Evolutionary conservation across 2,888 invertebrate species (phyloP).

Genomic region (Cerastoderma edule): DNA sequence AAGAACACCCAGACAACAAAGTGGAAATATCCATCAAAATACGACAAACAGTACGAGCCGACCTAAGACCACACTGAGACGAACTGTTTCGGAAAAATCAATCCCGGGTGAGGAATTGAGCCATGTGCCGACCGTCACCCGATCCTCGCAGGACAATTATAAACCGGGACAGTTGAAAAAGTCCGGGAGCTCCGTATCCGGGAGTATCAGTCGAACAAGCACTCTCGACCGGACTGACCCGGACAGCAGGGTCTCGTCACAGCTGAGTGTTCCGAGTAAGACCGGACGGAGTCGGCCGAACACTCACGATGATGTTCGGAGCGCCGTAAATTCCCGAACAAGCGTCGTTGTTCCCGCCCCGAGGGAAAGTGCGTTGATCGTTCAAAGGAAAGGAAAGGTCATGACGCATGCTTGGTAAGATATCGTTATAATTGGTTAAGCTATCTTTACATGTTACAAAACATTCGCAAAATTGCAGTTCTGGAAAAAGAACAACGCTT

Average conservation of each 20-base stretch:
- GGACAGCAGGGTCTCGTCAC: slow-evolving; percentile 19
- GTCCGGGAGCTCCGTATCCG: slow-evolving; percentile 7
- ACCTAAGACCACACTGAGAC: slow-evolving; percentile 53
- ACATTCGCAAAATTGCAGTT: too few relatives aligned
- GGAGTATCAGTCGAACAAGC: slow-evolving; percentile 11
- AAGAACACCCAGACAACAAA: slow-evolving; percentile 11
- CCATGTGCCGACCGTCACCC: neutral
- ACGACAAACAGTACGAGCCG: slow-evolving; percentile 18
- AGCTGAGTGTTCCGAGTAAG: slow-evolving; percentile 23
- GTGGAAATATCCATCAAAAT: neutral
- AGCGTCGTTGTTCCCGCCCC: slow-evolving; percentile 7
- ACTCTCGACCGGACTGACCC: neutral
- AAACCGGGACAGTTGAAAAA: slow-evolving; percentile 20
- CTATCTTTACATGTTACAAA: too few relatives aligned
- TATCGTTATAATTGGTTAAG: too few relatives aligned
- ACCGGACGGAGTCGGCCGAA: slow-evolving; percentile 17
- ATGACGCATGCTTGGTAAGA: slow-evolving; percentile 33
- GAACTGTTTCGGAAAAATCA: slow-evolving; percentile 49
- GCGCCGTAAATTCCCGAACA: slow-evolving; percentile 7
- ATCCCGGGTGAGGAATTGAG: neutral
- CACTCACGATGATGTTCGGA: slow-evolving; percentile 10
- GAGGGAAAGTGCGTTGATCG: slow-evolving; percentile 15
- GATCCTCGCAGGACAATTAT: slow-evolving; percentile 15
- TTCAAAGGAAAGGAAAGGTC: slow-evolving; percentile 50
- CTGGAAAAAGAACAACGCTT: neutral